These are phyloP conservation scores for Catajapyx aquilonaris DNA, from an alignment of 1,140 invertebrate genomes.

Conservation along the genomic window DNA sequence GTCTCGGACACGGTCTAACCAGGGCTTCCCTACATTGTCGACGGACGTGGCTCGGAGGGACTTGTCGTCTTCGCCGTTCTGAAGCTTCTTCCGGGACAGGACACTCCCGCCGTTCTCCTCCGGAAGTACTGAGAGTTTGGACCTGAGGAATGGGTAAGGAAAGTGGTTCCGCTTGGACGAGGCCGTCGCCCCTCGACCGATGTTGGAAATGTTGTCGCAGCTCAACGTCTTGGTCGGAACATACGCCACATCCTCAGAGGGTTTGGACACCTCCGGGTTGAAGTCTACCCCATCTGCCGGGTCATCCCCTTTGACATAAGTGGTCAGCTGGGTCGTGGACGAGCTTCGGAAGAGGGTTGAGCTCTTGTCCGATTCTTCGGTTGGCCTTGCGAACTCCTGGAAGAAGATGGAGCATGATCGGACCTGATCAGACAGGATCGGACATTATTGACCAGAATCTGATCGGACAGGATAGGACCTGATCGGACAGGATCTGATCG, in stretches of 20 bases:
- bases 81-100: neutral
- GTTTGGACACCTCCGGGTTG: conserved; percentile 23
- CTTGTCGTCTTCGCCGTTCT: too few relatives aligned
- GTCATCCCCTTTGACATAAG: conserved; percentile 55
- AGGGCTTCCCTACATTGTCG: too few relatives aligned
- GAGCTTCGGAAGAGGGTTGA: conserved; percentile 43
- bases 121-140: conserved; percentile 46
- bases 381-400: neutral
- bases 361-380: conserved; percentile 17
- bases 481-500: conserved; percentile 17
- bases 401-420: neutral
- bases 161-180: conserved; percentile 29
- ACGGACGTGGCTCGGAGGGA: too few relatives aligned
- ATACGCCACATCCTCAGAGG: conserved; percentile 15
- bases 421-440: neutral
- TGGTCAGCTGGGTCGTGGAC: conserved; percentile 48
- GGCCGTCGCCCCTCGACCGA: conserved; percentile 16
- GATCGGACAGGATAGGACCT: conserved; percentile 10
- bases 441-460: conserved; percentile 21
- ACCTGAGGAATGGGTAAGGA: conserved; percentile 53
- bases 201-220: conserved; percentile 35
- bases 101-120: conserved; percentile 28
- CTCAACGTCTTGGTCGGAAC: conserved; percentile 33
- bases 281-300: conserved; percentile 51
- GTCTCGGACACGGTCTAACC: too few relatives aligned